Evolutionary conservation across 2,888 invertebrate genomes (phyloP), one percentile per base, ranked within the genome.

Genomic region (Pseudanteris insignis): DNA sequence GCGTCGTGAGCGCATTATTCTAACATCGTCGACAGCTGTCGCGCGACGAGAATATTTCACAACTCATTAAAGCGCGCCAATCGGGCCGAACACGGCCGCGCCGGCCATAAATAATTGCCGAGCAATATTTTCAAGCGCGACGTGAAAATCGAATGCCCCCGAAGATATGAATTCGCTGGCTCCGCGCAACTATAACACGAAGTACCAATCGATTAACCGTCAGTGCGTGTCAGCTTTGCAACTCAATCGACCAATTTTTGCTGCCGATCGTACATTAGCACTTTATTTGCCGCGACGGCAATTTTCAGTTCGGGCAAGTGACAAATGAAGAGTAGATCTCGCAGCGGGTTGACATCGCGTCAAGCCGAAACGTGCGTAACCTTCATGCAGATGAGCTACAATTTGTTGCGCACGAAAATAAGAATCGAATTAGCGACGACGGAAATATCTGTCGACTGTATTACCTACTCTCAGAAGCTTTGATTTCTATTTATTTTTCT

Each of bases 181-280:
- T 41, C 37, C 30, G 48, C 43, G 32, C 47, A 57, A 48, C 30
- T 57, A 37, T 47, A 55, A 43, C 48, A 37, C 41, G 48, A 57
- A 57, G 48, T 41, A 57, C 57, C 47, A 57, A 57, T 57, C 57
- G 57, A 57, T 57, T 57, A 57, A 37, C 57, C 57, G 57, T 58
- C 57, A 57, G 41, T 57, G 43, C 57, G 57, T 48, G 50, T 58
- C 57, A 58, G 33, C 57, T 58, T 48, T 57, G 48, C 48, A 57
- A 36, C 57, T 57, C 50, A 50, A 37, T 58, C 48, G 44, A 29
- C 57, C 48, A 43, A 50, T 58, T 58, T 59, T 59, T 59, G 46
- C 51, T 51, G 51, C 21, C 59, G 59, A 59, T 59, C 59, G 47
- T 59, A 59, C 59, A 59, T 59, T 59, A 59, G 47, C 59, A 59